A percentile compares a stretch with the other conserved stretches of the same genome.
These are phyloP conservation scores for Hypomecis atomaria DNA, from an alignment of 2,888 invertebrate genomes.

Conservation along the genomic window DNA sequence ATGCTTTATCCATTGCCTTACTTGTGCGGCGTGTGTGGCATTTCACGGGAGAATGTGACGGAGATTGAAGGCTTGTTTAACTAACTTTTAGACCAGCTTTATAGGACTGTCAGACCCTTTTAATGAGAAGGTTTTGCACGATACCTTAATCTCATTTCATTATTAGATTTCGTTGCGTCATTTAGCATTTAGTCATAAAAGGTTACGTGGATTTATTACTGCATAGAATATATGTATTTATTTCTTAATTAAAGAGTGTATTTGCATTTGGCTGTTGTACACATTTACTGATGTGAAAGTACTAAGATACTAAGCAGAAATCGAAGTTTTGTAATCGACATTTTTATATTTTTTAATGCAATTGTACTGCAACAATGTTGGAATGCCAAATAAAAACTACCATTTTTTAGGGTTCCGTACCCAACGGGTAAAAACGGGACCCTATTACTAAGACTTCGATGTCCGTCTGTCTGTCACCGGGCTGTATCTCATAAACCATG, in stretches of 20 bases:
- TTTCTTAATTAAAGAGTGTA: not conserved
- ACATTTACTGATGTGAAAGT: no score
- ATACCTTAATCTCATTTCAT: not conserved
- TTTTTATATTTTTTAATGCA: no score
- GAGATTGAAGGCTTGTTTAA: slow-evolving; percentile 17
- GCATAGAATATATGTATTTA: not conserved
- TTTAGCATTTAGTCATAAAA: slow-evolving; percentile 2
- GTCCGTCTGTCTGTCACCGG: no score
- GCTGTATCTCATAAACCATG: no score
- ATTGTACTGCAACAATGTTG: no score
- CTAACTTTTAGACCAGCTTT: not conserved
- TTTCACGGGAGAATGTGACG: slow-evolving; percentile 24
- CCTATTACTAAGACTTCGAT: no score
- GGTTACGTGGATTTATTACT: not conserved
- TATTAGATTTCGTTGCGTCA: not conserved
- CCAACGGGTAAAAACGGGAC: no score
- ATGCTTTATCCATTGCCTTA: slow-evolving; percentile 22
- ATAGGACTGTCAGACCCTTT: not conserved
- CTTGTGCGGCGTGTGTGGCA: slow-evolving; percentile 31
- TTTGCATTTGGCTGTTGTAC: no score
- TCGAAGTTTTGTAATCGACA: no score
- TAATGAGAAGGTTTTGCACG: slow-evolving; percentile 23
- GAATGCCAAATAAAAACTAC: no score
- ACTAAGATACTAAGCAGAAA: no score
- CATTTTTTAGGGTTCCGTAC: no score